Base-by-base conservation (phyloP, 2,888 invertebrate genomes). In the Gymnoscelis rufifasciata region DNA sequence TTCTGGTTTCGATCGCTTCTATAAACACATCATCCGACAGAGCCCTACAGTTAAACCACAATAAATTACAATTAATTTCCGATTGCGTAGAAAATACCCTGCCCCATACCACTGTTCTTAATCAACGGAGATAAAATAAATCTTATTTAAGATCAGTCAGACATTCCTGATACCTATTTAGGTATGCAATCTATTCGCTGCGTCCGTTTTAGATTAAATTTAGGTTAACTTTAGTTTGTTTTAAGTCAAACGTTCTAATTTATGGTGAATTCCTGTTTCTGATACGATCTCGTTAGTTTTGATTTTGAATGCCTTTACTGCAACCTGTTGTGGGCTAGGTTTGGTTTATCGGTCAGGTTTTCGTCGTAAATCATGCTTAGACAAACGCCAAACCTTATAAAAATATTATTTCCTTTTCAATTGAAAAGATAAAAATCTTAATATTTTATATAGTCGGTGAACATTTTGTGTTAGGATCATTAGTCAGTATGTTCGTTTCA, bases 191-290 rank as follows among this genome's bases (percentile, higher is more conserved):
- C 51, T 56, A 62, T 63, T 63, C 56, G 54, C 56, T 54, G 57
- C 58, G 63, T 64, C 62, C 58, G 51, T 58, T 67, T 61, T 51
- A 56, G 54, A 58, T 59, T 54, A 42, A 56, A 68, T 62, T 59
- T 56, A 59, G 62, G 64, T 66, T 64, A 57, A 61, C 57, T 59
- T 46, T 27, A 35, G 46, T 47, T 47, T 47, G 42, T 31, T 39
- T 43, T 35, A 27, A 40, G 29, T 50, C 24, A 37, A 42, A 47
- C 35, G 29, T 19, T 40, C 29, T 45, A 23, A 24, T 33, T 48
- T 51, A 47, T 43, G 23, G 38, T 15, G 13, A 28, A 7, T 7
- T 10, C 28, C 15, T 15, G 31, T 33, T 33, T 33, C 14, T 8
- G 31, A 33, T 14, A 33, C 14, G 14, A 33, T 30, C 31, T 33